These are phyloP conservation scores for Crotophaga sulcirostris DNA, from an alignment of 2,113 vertebrate species.

Conservation along the genomic window DNA sequence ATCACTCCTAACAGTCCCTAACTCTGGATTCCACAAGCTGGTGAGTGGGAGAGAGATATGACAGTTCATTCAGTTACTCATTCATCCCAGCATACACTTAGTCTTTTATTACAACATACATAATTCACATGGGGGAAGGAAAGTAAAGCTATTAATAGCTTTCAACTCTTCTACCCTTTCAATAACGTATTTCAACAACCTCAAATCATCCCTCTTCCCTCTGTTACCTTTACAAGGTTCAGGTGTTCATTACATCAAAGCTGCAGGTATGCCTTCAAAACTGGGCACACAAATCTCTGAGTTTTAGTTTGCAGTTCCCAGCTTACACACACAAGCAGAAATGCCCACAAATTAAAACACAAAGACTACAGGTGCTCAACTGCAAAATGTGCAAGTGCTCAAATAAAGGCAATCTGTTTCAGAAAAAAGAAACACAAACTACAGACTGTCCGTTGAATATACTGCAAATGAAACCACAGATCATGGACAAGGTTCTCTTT, in stretches of 20 bases:
- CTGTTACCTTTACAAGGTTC: not conserved
- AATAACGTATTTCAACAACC: not conserved
- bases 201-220: not conserved
- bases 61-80: slow-evolving; percentile 15
- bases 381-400: not conserved
- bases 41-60: not conserved
- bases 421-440: not conserved
- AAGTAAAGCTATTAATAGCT: not conserved
- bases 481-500: not conserved
- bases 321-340: not conserved
- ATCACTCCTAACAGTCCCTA: not conserved
- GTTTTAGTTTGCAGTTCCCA: not conserved
- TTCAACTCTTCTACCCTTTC: not conserved
- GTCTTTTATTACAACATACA: not conserved
- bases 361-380: not conserved
- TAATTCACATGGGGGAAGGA: not conserved
- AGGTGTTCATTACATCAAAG: not conserved
- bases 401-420: not conserved
- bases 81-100: not conserved
- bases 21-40: not conserved
- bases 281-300: accelerated
- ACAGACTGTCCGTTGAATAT: not conserved
- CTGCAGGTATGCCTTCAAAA: not conserved
- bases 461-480: not conserved
- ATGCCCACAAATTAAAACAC: not conserved